Evolutionary conservation across 2,113 vertebrate species (phyloP), one percentile per base, ranked within the genome.

Genomic region (Furnarius figulus): DNA sequence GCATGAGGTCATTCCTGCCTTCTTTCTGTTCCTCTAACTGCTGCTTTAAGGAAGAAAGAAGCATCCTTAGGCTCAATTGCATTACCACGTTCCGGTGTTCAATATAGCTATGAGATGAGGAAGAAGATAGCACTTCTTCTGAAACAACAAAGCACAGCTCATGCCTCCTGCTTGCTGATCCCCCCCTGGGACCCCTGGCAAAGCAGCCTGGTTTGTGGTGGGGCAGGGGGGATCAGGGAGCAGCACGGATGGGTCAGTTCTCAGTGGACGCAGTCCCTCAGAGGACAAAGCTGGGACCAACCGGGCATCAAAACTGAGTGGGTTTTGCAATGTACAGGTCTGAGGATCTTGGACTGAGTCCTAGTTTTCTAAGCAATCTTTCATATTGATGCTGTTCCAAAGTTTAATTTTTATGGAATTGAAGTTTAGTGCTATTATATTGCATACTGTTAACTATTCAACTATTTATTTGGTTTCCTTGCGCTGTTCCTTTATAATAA

Each of bases 381-480:
- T 90, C 65, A 9, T 90, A 65, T 39, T 75, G 70, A 90, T 93
- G 88, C 83, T 95, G 86, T 96, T 96, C 84, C 92, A 94, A 93
- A 90, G 77, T 90, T 91, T 79, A 76, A 80, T 80, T 95, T 96
- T 89, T 70, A 52, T 92, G 78, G 94, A 59, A 90, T 59, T 79
- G 88, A 95, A 90, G 70, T 92, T 82, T 93, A 95, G 85, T 97
- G 16, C 49, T 94, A 58, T 96, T 94, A 75, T 93, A 84, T 82
- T 93, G 82, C 68, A 10, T 92, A 87, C 89, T 80, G 85, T 90
- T 96, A 94, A 87, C 68, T 90, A 70, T 92, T 94, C 80, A 73
- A 83, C 82, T 94, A 94, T 96, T 97, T 97, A 91, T 97, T 94
- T 94, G 76, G 73, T 92, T 96, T 89, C 66, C 68, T 72, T 82